Evolutionary conservation across 2,888 invertebrate species (phyloP), one percentile per base, ranked within the genome.

Genomic region (Aleiodes alternator): DNA sequence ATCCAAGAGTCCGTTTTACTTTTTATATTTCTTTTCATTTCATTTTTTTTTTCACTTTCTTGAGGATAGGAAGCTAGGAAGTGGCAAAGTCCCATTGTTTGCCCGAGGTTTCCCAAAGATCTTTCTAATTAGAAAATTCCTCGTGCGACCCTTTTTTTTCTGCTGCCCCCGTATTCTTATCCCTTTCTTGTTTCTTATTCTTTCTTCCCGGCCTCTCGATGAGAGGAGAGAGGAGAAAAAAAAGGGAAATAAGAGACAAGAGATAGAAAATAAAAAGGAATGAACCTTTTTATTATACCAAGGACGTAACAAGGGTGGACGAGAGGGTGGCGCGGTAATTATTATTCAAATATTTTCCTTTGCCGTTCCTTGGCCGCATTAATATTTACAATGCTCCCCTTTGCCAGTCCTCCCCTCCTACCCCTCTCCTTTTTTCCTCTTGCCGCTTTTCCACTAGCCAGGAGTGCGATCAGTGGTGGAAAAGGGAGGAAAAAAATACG

Each of bases 281-380:
- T 29, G 66, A 73, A 76, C 71, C 69, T 78, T 79, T 79, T 76
- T 79, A 79, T 81, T 81, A 79, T 78, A 78, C 73, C 69, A 76
- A 69, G 79, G 79, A 80, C 80, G 75, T 80, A 82, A 84, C 82
- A 82, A 83, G 82, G 81, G 80, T 77, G 72, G 79, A 72, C 57
- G 64, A 64, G 43, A 48, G 75, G 66, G 66, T 71, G 78, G 73
- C 75, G 81, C 78, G 59, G 78, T 82, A 83, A 86, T 87, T 87
- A 87, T 88, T 87, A 87, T 88, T 87, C 87, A 88, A 88, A 87
- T 87, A 87, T 87, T 88, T 86, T 84, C 81, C 82, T 85, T 84
- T 83, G 75, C 80, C 59, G 71, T 72, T 43, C 69, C 55, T 29
- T 14, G 79, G 81, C 82, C 82, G 83, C 84, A 85, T 87, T 88